phyloP scores from a whole-genome alignment of 2,797 vertebrate genomes.

The Pangasius macronema region DNA sequence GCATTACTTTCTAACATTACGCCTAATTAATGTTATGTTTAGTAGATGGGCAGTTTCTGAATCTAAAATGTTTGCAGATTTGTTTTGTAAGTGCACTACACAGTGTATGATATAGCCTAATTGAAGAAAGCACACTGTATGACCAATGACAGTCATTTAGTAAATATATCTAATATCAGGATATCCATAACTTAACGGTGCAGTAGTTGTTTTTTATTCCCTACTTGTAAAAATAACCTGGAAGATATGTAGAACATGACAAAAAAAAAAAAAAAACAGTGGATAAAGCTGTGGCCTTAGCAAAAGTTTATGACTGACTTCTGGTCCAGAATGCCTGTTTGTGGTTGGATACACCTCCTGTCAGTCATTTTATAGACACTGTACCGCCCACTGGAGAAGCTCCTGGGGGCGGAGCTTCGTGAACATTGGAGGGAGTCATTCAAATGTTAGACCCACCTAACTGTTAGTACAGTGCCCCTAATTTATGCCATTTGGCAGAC shows the following conservation, averaged over 20 bases:
- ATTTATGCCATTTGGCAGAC: too few relatives aligned
- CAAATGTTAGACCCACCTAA: background rate
- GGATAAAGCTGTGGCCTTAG: background rate
- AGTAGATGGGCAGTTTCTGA: background rate
- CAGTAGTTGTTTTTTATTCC: background rate
- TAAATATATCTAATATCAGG: background rate
- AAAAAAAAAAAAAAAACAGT: too few relatives aligned
- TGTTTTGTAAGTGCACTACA: background rate
- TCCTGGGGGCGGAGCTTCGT: background rate
- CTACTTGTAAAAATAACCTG: background rate
- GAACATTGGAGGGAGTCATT: background rate
- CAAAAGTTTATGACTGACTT: background rate
- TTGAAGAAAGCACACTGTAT: background rate
- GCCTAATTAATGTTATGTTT: background rate
- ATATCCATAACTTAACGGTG: background rate
- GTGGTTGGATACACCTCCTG: too few relatives aligned
- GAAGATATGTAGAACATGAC: background rate
- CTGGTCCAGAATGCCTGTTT: background rate
- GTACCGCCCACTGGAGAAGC: too few relatives aligned
- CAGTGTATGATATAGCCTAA: background rate
- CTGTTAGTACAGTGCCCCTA: background rate
- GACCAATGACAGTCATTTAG: background rate
- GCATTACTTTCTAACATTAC: background rate
- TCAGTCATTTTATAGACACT: too few relatives aligned
- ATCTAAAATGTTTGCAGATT: background rate